These are phyloP conservation scores for Prolemur simus DNA, from an alignment of 2,113 vertebrate genomes.

Conservation along the genomic window DNA sequence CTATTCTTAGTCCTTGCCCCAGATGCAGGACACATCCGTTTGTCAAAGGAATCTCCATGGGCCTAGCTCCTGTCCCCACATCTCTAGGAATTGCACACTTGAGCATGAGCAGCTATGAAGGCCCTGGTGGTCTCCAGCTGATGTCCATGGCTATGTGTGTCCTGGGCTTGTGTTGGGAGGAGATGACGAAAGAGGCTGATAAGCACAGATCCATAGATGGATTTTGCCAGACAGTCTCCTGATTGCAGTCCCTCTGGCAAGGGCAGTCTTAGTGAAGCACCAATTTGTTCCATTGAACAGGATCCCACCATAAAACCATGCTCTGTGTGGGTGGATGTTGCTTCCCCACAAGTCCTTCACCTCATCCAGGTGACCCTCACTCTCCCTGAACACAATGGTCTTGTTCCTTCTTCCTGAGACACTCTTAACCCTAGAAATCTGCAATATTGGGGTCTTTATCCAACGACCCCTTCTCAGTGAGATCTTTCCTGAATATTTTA, in stretches of 20 bases:
- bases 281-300: background rate
- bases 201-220: background rate
- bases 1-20: background rate
- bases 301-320: background rate
- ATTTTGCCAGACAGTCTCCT: background rate
- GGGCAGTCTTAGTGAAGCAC: background rate
- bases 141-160: background rate
- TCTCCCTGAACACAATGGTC: background rate
- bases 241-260: background rate
- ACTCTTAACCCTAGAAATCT: background rate
- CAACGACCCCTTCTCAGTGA: background rate
- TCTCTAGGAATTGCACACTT: background rate
- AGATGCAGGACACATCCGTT: background rate
- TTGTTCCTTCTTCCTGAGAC: background rate
- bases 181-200: background rate
- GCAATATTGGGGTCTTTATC: background rate
- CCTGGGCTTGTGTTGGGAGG: background rate
- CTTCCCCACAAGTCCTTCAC: background rate
- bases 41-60: background rate
- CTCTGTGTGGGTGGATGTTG: rapidly evolving
- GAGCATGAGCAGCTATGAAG: background rate
- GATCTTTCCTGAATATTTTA: background rate
- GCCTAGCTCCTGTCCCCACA: background rate
- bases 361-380: background rate
- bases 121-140: background rate